These are phyloP conservation scores for Hipposideros armiger DNA, from an alignment of 2,113 vertebrate genomes.

Conservation along the genomic window DNA sequence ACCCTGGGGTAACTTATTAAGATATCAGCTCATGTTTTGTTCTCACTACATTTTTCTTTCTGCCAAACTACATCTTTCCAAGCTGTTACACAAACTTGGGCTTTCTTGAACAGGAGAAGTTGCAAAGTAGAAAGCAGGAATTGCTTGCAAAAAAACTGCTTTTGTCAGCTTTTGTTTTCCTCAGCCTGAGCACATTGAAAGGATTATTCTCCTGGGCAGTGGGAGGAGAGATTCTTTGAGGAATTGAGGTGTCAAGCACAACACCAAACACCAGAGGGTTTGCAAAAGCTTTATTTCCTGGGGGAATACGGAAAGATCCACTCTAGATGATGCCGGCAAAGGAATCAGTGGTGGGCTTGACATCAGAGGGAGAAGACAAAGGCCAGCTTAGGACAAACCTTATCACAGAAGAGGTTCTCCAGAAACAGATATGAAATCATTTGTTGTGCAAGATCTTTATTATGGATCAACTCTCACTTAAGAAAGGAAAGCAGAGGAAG, in stretches of 20 bases:
- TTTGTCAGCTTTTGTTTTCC: constrained; percentile 1
- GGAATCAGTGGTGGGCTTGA: background rate
- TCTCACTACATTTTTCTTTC: background rate
- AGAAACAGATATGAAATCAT: background rate
- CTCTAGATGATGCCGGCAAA: background rate
- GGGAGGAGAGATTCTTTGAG: constrained; percentile 5
- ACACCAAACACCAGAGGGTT: background rate
- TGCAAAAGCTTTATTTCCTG: constrained; percentile 23
- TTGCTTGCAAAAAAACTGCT: background rate
- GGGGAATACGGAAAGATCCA: background rate
- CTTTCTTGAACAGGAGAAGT: constrained; percentile 20
- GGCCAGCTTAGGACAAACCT: background rate
- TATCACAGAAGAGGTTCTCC: background rate
- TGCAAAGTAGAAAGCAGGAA: background rate
- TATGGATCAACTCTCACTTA: background rate
- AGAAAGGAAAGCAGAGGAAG: background rate
- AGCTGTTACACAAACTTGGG: background rate
- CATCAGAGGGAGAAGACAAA: background rate
- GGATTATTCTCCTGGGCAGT: constrained; percentile 3
- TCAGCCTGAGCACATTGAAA: background rate
- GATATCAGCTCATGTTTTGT: background rate
- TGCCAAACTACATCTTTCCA: background rate
- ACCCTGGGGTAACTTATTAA: constrained; percentile 1
- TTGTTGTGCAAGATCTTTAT: background rate
- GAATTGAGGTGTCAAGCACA: background rate